Base-by-base conservation (phyloP, 2,888 invertebrate genomes). In the Seira musarum region DNA sequence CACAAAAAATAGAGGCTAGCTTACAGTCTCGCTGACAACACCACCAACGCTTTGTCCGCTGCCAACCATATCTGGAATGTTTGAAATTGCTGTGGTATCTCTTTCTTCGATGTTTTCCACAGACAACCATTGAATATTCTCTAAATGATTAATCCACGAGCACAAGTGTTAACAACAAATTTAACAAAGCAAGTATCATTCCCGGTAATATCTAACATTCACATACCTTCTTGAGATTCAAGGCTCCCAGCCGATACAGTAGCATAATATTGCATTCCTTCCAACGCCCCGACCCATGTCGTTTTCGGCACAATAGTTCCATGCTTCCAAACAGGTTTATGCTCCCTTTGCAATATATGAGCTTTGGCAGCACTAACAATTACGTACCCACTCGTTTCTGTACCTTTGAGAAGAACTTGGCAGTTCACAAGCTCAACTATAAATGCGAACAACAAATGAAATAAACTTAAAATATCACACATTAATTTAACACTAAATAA, bases 181-280 rank as follows among this genome's bases (percentile, higher is more conserved):
- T n/a, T n/a, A n/a, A n/a, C n/a, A n/a, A n/a, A n/a, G n/a, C n/a
- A n/a, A n/a, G n/a, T n/a, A n/a, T n/a, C n/a, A 30, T 30, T 2
- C 30, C 8, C 30, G 8, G 2, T 2, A 30, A 8, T 30, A 30
- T 30, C 30, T 30, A n/a, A n/a, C n/a, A n/a, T 30, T 15, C 21
- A 35, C 49, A 46, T 69, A 84, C 86, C 85, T 72, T 87, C 85
- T 19, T 81, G 84, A 17, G 82, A 80, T 40, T 85, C 85, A 0
- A 73, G 30, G 64, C 74, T 82, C 53, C 85, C 87, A 2, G 95
- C 95, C 88, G 94, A 95, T 66, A 99, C 97, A 8, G 99, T 99
- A 13, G 99, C 99, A 90, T 99, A 99, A 90, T 99, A 99, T 92
- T 99, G 99, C 97, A 99, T 97, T 89, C 98, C 97, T 88, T 96